These are phyloP conservation scores for Dendrocopos noguchii DNA, from an alignment of 2,113 vertebrate species.

Conservation along the genomic window DNA sequence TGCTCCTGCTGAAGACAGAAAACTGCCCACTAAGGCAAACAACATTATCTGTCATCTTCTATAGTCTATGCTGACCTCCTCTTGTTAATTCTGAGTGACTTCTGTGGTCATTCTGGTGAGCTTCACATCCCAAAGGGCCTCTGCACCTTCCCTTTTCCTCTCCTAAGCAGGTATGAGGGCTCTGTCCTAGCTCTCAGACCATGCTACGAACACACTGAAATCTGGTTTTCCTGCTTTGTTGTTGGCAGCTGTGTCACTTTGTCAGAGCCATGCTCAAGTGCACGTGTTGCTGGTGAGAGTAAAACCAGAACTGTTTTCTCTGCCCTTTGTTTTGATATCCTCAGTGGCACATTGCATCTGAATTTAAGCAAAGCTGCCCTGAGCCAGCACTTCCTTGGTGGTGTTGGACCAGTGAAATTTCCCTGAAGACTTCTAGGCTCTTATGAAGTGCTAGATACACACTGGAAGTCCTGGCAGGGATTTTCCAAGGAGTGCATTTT, in stretches of 20 bases:
- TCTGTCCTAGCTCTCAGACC: neutral
- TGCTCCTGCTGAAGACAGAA: neutral
- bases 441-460: no score
- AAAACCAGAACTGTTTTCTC: neutral
- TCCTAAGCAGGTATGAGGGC: neutral
- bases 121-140: neutral
- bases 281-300: rapidly evolving
- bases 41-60: neutral
- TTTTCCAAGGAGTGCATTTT: neutral
- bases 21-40: neutral
- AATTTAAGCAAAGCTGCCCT: neutral
- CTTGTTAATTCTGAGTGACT: neutral
- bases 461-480: neutral
- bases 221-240: neutral
- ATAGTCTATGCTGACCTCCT: neutral
- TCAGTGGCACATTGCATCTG: no score
- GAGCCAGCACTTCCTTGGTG: neutral
- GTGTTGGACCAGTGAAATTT: neutral
- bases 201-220: neutral
- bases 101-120: neutral
- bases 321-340: neutral
- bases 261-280: rapidly evolving
- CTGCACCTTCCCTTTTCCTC: neutral
- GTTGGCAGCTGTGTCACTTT: neutral
- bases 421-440: neutral